phyloP scores from a whole-genome alignment of 2,113 vertebrate genomes.

The Pseudois nayaur region DNA sequence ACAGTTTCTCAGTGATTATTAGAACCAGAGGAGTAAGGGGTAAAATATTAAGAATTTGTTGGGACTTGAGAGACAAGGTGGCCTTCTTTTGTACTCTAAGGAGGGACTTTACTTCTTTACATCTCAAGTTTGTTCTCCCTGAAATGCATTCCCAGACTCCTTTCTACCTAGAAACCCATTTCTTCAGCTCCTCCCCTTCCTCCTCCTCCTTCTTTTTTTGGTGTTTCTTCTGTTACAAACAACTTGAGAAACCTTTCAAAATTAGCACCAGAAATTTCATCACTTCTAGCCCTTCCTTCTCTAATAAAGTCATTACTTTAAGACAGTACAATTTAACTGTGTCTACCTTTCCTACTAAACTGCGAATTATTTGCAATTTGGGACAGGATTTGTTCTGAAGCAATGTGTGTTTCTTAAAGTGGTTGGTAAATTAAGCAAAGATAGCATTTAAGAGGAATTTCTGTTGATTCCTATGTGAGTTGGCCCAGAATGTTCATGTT shows the following conservation, averaged over 20 bases:
- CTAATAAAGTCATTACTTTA: neutral
- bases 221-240: neutral
- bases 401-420: neutral
- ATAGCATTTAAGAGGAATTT: neutral
- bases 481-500: neutral
- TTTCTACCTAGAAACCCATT: neutral
- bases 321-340: neutral
- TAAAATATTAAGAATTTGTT: neutral
- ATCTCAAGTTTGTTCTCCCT: neutral
- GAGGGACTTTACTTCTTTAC: neutral
- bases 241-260: neutral
- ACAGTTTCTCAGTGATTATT: neutral
- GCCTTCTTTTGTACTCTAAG: neutral
- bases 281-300: neutral
- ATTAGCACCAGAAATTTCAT: neutral
- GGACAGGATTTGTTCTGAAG: neutral
- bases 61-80: neutral
- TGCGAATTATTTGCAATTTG: slow-evolving; percentile 2
- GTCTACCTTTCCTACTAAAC: neutral
- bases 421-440: neutral
- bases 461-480: neutral
- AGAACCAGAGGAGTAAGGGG: neutral
- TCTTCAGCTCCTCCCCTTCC: neutral
- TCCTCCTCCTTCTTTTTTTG: neutral
- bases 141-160: neutral